Conservation (phyloP, 2,888 invertebrate genomes). For the Hirtodrosophila histrioides region DNA sequence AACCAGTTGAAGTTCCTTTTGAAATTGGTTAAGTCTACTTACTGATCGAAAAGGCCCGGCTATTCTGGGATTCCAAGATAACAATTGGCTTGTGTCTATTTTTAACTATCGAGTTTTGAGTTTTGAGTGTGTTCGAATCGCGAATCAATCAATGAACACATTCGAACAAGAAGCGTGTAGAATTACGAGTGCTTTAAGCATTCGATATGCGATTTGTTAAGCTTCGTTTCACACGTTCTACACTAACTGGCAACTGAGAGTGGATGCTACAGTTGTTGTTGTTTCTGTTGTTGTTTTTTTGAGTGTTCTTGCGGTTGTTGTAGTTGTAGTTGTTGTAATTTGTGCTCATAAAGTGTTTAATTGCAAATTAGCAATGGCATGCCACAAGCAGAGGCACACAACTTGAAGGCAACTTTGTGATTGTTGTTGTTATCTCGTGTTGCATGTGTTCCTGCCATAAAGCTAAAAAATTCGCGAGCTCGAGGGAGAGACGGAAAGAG, state of each 20-base stretch:
- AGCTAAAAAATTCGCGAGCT: constrained; percentile 37
- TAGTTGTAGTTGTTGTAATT: constrained; percentile 57
- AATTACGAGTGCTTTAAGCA: constrained; percentile 6
- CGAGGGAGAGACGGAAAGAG: not conserved
- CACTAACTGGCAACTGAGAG: not conserved
- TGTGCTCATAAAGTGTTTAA: constrained; percentile 80
- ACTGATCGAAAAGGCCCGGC: not conserved
- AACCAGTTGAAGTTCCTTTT: too few relatives aligned
- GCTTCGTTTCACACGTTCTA: constrained; percentile 34
- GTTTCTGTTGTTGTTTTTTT: constrained; percentile 32
- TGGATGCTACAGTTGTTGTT: constrained; percentile 14
- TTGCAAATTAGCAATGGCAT: constrained; percentile 76
- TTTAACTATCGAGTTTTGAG: too few relatives aligned
- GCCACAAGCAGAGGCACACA: constrained; percentile 32
- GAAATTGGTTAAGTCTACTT: too few relatives aligned
- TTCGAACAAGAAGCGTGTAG: constrained; percentile 1
- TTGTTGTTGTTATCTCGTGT: constrained; percentile 36
- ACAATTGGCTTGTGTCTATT: too few relatives aligned
- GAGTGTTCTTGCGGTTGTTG: constrained; percentile 37
- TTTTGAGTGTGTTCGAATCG: too few relatives aligned
- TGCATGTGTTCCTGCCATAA: constrained; percentile 67
- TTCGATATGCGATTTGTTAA: constrained; percentile 30
- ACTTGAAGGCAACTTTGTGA: constrained; percentile 36
- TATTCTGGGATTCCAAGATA: not conserved
- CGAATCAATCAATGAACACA: constrained; percentile 23